Base-by-base conservation (phyloP, 1,140 invertebrate species). In the Agrypnia vestita region DNA sequence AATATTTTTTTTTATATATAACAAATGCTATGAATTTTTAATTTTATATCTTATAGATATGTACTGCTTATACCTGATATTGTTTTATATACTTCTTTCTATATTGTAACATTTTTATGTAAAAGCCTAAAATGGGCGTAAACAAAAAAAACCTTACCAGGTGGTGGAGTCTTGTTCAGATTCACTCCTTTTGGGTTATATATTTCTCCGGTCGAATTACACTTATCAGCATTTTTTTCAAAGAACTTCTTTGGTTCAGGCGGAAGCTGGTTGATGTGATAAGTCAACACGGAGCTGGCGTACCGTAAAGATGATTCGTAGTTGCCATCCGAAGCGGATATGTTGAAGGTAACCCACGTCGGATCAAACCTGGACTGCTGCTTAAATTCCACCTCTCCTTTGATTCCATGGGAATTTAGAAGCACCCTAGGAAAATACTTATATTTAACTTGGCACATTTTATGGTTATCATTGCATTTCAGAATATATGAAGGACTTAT, bases 311-410 rank as follows among this genome's bases (percentile, higher is more conserved):
- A 91, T 0, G 92, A 92, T 86, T 93, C 92, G 59, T 93, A 88
- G 82, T 93, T 90, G 76, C 92, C 87, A 85, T 87, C 90, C 0
- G 91, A 92, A 53, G 91, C 91, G 1, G 89, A 90, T 17, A 97
- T 85, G 75, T 94, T 93, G 69, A 98, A 93, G 83, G 93, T 93
- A 0, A 96, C 88, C 88, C 93, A 94, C 0, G 97, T 97, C 0
- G 95, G 94, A 87, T 97, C 94, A 85, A 96, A 97, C 8, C 93
- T 93, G 0, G 95, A 96, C 19, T 93, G 91, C 89, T 99, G 97
- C 9, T 90, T 91, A 43, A 98, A 92, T 1, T 90, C 93, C 1
- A 98, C 90, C 61, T 94, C 92, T 0, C 97, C 97, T 85, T 92
- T 93, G 3, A 98, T 93, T 4, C 96, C 96, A 56, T 93, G 92